phyloP scores from a whole-genome alignment of 1,140 invertebrate species.

The Cherax quadricarinatus region DNA sequence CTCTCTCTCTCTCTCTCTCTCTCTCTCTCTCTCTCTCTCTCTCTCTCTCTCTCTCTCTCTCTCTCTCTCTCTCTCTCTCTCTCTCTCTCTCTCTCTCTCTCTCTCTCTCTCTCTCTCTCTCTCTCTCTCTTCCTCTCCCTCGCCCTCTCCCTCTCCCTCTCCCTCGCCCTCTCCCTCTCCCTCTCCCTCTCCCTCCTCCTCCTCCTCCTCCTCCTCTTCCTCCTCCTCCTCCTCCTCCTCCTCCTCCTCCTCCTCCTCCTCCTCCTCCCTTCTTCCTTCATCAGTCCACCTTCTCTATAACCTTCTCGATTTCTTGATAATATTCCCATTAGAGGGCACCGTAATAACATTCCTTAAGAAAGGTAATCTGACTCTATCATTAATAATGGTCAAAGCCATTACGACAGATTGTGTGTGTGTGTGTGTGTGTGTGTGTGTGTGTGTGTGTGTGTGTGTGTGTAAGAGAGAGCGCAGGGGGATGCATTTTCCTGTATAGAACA shows the following conservation, averaged over 20 bases:
- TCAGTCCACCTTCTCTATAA: neutral
- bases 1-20: conserved; percentile 16
- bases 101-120: neutral
- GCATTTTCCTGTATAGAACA: too few species aligned
- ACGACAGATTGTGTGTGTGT: neutral
- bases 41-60: conserved; percentile 13
- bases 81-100: conserved; percentile 1
- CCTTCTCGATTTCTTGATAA: neutral
- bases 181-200: neutral
- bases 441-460: too few species aligned
- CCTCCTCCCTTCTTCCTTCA: neutral
- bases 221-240: neutral
- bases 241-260: neutral
- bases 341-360: too few species aligned
- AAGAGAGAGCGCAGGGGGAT: too few species aligned
- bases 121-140: neutral
- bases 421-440: neutral
- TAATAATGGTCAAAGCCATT: neutral
- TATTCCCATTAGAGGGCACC: neutral
- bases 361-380: too few species aligned
- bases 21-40: conserved; percentile 16
- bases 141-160: too few species aligned
- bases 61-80: conserved; percentile 8
- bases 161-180: too few species aligned
- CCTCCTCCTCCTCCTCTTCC: neutral